Evolutionary conservation across 1,140 invertebrate genomes (phyloP).

Genomic region (Drosophila bipectinata): DNA sequence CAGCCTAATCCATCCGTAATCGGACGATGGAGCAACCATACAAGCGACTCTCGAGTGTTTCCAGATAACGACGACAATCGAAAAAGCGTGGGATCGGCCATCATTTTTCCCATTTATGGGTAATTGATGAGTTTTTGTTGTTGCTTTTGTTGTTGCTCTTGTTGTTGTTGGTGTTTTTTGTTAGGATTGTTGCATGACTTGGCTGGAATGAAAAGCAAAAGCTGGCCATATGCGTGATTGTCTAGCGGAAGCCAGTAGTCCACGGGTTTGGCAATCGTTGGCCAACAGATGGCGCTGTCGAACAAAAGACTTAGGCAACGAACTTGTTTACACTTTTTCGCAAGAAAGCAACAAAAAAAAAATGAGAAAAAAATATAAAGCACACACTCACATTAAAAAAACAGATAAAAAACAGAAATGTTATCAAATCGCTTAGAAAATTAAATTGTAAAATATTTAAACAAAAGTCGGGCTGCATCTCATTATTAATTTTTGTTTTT

Average conservation of each 20-base stretch:
- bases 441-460: constrained; percentile 54
- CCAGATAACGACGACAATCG: constrained; percentile 1
- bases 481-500: constrained; percentile 43
- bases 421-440: constrained; percentile 67
- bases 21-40: constrained; percentile 12
- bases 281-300: constrained; percentile 64
- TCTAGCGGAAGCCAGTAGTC: constrained; percentile 18
- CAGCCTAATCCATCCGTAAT: not conserved
- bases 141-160: not conserved
- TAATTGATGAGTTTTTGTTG: constrained; percentile 16
- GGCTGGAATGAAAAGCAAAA: not conserved
- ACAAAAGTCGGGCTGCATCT: constrained; percentile 69
- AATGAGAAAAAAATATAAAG: constrained; percentile 4
- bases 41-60: not conserved
- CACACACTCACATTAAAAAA: not conserved
- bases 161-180: constrained; percentile 13
- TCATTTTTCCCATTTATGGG: constrained; percentile 18
- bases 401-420: constrained; percentile 27
- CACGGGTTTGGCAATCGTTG: constrained; percentile 59
- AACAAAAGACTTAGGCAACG: constrained; percentile 81
- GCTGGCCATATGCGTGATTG: constrained; percentile 17
- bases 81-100: constrained; percentile 26
- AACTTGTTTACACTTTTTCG: constrained; percentile 80
- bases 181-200: constrained; percentile 19
- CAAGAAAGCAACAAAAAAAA: constrained; percentile 43